These are phyloP conservation scores for Caradrina kadenii DNA, from an alignment of 2,888 invertebrate genomes.

Conservation along the genomic window DNA sequence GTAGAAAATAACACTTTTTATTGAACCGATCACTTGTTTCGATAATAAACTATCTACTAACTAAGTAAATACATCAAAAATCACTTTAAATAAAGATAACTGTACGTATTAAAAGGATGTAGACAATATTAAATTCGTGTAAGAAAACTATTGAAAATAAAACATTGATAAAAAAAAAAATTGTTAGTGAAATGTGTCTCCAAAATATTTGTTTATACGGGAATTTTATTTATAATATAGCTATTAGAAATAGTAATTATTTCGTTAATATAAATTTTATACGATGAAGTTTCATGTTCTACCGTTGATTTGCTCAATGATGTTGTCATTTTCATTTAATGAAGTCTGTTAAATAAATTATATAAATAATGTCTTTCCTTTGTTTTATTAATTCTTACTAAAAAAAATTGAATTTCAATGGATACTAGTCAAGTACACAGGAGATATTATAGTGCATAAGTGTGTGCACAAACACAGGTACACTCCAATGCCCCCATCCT, in stretches of 20 bases:
- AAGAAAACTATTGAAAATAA: constrained; percentile 74
- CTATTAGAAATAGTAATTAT: constrained; percentile 76
- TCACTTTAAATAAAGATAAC: constrained; percentile 42
- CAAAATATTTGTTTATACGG: constrained; percentile 67
- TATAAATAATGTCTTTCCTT: constrained; percentile 61
- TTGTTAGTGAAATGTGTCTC: constrained; percentile 68
- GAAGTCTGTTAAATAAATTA: constrained; percentile 87
- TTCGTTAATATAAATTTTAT: constrained; percentile 85
- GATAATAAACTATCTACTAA: constrained; percentile 7
- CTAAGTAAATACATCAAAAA: constrained; percentile 29
- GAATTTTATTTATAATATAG: constrained; percentile 70
- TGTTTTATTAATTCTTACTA: constrained; percentile 26
- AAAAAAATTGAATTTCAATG: too few relatives aligned
- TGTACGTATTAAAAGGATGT: constrained; percentile 74
- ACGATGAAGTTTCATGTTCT: constrained; percentile 83
- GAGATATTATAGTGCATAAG: too few relatives aligned
- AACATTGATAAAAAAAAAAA: constrained; percentile 59
- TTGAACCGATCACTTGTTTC: constrained; percentile 14
- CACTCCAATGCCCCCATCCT: too few relatives aligned
- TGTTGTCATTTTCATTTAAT: constrained; percentile 83
- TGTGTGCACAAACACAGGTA: too few relatives aligned
- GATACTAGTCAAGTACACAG: too few relatives aligned
- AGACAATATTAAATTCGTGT: constrained; percentile 85
- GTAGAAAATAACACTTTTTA: not conserved
- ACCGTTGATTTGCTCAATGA: constrained; percentile 86